Conservation (phyloP, 2,113 vertebrate genomes). For the Neogale vison region DNA sequence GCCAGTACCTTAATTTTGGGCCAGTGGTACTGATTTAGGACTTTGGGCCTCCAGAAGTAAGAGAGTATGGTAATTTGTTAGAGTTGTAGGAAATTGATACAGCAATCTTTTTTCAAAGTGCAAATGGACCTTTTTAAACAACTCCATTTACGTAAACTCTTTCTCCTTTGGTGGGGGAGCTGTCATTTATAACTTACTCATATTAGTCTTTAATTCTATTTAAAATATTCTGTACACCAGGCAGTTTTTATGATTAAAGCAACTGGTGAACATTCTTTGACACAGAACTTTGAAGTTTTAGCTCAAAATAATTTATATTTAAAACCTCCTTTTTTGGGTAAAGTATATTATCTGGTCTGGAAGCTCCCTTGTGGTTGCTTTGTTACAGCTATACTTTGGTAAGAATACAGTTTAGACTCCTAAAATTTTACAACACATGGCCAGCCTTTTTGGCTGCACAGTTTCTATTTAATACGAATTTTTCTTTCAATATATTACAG, state of each 20-base stretch:
- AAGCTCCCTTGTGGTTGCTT: background rate
- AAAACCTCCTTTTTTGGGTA: background rate
- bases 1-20: background rate
- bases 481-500: background rate
- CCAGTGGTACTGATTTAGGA: background rate
- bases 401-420: background rate
- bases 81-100: background rate
- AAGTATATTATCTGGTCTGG: background rate
- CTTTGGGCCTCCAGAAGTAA: background rate
- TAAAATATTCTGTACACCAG: background rate
- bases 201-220: background rate
- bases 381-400: background rate
- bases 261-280: constrained; percentile 27
- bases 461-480: background rate
- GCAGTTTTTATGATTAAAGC: constrained; percentile 11
- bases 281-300: constrained; percentile 12
- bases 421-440: background rate
- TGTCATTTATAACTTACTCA: background rate
- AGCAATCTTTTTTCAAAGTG: background rate
- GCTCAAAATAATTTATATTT: constrained; percentile 23
- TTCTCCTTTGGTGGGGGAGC: background rate
- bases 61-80: background rate
- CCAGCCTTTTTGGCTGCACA: background rate
- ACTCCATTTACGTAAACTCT: background rate
- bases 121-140: background rate